Evolutionary conservation across 2,888 invertebrate species (phyloP).

Genomic region (Matsumyia berberina): DNA sequence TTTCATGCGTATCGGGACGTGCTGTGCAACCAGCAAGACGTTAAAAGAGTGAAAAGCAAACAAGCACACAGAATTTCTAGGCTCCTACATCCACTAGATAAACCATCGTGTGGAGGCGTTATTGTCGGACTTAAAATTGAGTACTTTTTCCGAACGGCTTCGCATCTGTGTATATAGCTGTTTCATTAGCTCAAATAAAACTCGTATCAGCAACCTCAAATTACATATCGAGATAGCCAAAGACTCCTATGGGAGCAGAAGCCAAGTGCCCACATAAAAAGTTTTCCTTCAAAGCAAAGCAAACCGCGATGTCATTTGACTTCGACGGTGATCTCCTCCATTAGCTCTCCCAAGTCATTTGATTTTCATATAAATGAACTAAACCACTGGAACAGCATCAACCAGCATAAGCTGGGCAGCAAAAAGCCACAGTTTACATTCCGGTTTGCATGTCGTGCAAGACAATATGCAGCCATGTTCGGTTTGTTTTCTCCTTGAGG

Average conservation of each 20-base stretch:
- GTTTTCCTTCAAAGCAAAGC: slow-evolving; percentile 13
- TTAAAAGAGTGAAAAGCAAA: slow-evolving; percentile 4
- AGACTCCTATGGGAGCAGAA: slow-evolving; percentile 2
- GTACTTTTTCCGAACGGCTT: not conserved
- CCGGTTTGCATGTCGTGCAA: slow-evolving; percentile 63
- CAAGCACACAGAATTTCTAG: not conserved
- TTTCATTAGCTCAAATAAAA: not conserved
- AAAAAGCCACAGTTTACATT: slow-evolving; percentile 60
- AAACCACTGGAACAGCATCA: slow-evolving; percentile 31
- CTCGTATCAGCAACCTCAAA: slow-evolving; percentile 21
- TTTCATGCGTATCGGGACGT: slow-evolving; percentile 3
- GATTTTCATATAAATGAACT: slow-evolving; percentile 27
- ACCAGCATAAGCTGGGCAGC: slow-evolving; percentile 42
- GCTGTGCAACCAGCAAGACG: slow-evolving; percentile 13
- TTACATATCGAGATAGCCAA: slow-evolving; percentile 41
- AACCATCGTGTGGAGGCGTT: slow-evolving; percentile 10
- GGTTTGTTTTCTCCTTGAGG: slow-evolving; percentile 49
- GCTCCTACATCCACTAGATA: slow-evolving; percentile 3
- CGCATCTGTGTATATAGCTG: not conserved
- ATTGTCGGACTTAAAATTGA: slow-evolving; percentile 27
- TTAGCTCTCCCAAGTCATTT: slow-evolving; percentile 17
- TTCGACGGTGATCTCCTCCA: slow-evolving; percentile 52
- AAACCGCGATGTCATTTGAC: slow-evolving; percentile 65
- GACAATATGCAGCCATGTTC: slow-evolving; percentile 46
- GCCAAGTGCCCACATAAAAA: slow-evolving; percentile 43